Evolutionary conservation across 2,888 invertebrate genomes (phyloP).

Genomic region (Dynastes tityus): DNA sequence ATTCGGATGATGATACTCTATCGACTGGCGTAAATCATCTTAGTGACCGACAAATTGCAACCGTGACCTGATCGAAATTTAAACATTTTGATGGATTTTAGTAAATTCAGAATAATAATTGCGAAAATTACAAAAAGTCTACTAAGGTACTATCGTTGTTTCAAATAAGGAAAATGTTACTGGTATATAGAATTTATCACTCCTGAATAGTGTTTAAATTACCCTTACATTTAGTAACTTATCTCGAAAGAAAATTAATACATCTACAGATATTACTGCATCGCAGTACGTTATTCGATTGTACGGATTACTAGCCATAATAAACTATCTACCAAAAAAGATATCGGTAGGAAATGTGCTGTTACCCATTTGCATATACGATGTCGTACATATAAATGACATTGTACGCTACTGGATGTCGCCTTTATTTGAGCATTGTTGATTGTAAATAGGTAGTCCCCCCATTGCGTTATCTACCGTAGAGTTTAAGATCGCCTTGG

Average conservation of each 20-base stretch:
- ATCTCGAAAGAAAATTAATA: not conserved
- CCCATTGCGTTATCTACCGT: constrained; percentile 31
- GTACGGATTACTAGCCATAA: constrained; percentile 43
- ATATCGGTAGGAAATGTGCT: constrained; percentile 33
- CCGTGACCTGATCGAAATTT: not conserved
- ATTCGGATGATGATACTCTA: constrained; percentile 7
- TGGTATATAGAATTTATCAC: too few species aligned
- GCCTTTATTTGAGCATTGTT: constrained; percentile 30
- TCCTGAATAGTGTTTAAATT: too few species aligned
- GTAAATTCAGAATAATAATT: too few species aligned
- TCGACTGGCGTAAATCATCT: constrained; percentile 14
- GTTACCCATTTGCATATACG: constrained; percentile 42
- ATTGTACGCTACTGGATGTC: constrained; percentile 36
- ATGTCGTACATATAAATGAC: constrained; percentile 41
- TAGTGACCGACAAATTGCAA: not conserved
- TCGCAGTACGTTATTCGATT: constrained; percentile 1
- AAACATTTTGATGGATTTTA: not conserved
- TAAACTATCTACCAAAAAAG: constrained; percentile 44
- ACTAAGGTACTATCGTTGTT: too few species aligned
- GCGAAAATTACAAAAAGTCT: too few species aligned
- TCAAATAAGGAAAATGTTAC: too few species aligned
- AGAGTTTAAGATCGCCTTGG: constrained; percentile 14
- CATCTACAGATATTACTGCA: not conserved
- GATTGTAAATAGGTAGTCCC: constrained; percentile 32
- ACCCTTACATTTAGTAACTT: not conserved